Evolutionary conservation across 2,797 vertebrate genomes (phyloP).

Genomic region (Chiropotes sagulatus): DNA sequence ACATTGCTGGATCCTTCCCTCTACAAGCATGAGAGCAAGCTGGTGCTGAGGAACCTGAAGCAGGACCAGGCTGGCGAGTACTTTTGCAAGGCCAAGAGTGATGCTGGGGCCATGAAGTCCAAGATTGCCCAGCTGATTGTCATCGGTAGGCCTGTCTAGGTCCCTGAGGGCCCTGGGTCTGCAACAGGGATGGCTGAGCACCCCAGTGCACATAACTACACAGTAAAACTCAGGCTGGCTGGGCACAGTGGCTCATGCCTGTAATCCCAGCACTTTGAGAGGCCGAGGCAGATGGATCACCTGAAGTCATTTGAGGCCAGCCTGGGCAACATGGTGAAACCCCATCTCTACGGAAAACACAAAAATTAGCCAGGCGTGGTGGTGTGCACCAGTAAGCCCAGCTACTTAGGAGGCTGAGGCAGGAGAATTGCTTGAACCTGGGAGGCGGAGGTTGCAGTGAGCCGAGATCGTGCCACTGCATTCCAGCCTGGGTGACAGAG

Average conservation of each 20-base stretch:
- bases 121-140: constrained; percentile 89
- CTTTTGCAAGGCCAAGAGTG: constrained; percentile 93
- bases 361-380: background rate
- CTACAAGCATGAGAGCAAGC: constrained; percentile 89
- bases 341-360: background rate
- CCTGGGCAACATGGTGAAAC: background rate
- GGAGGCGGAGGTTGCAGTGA: background rate
- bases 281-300: too few relatives aligned
- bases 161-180: background rate
- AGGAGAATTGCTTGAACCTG: background rate
- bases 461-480: background rate
- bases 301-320: background rate
- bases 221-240: background rate
- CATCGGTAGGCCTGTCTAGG: constrained; percentile 86
- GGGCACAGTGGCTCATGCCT: too few relatives aligned
- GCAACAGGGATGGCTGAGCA: background rate
- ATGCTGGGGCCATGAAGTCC: constrained; percentile 92
- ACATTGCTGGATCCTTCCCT: constrained; percentile 88
- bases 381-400: background rate
- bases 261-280: too few relatives aligned
- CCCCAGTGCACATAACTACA: background rate
- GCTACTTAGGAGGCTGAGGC: background rate
- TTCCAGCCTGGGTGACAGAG: background rate
- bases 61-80: constrained; percentile 92
- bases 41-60: constrained; percentile 91